Evolutionary conservation across 1,140 invertebrate genomes (phyloP).

Genomic region (Drosophila repleta): DNA sequence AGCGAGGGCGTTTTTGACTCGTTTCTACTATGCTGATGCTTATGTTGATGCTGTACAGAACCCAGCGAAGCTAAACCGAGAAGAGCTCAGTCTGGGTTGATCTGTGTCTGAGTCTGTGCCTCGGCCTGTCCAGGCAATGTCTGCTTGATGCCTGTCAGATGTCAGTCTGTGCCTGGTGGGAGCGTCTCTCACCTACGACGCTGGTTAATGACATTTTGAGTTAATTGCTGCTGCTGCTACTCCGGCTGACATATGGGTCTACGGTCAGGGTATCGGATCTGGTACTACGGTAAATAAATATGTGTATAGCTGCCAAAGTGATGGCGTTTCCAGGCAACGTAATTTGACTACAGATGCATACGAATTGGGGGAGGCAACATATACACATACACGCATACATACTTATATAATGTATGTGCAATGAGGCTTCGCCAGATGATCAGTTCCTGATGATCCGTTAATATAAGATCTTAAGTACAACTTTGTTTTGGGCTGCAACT

Average conservation of each 20-base stretch:
- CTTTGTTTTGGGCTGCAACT: slow-evolving; percentile 6
- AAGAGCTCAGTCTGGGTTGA: slow-evolving; percentile 35
- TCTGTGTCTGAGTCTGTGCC: slow-evolving; percentile 19
- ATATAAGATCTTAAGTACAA: slow-evolving; percentile 19
- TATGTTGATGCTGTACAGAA: slow-evolving; percentile 13
- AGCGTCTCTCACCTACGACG: slow-evolving; percentile 68
- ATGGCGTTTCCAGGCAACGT: slow-evolving; percentile 73
- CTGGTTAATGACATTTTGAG: slow-evolving; percentile 80
- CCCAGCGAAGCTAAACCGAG: background rate
- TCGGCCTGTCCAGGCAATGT: slow-evolving; percentile 26
- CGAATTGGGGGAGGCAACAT: slow-evolving; percentile 2
- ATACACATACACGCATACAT: background rate
- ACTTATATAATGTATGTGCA: background rate
- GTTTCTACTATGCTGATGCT: slow-evolving; percentile 11
- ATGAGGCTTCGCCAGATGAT: slow-evolving; percentile 32
- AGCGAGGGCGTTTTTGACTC: slow-evolving; percentile 62
- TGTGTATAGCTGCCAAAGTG: slow-evolving; percentile 32
- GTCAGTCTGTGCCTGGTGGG: slow-evolving; percentile 56
- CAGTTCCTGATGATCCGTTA: slow-evolving; percentile 46
- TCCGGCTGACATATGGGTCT: slow-evolving; percentile 62
- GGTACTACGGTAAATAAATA: slow-evolving; percentile 68
- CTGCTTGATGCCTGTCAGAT: slow-evolving; percentile 79
- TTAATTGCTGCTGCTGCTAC: slow-evolving; percentile 65
- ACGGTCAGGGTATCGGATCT: slow-evolving; percentile 12
- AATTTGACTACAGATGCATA: slow-evolving; percentile 71